These are phyloP conservation scores for Psilopogon haemacephalus DNA, from an alignment of 2,113 vertebrate species.

Conservation along the genomic window DNA sequence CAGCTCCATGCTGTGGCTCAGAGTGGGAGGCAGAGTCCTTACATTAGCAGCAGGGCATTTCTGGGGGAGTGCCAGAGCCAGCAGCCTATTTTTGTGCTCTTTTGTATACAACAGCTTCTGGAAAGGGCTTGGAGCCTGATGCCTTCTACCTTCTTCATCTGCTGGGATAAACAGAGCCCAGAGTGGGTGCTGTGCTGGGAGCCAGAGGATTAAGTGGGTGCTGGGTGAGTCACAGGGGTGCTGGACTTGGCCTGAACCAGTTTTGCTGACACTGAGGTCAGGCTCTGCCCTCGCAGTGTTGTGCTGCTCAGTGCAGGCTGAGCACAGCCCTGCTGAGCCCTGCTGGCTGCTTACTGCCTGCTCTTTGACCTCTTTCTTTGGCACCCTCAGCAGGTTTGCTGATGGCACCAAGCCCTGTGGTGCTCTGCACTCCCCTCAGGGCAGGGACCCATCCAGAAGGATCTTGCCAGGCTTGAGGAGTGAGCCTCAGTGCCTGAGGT, in stretches of 20 bases:
- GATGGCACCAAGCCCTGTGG: too few relatives aligned
- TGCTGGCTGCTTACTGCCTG: neutral
- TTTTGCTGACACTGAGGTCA: neutral
- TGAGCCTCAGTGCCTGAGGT: too few relatives aligned
- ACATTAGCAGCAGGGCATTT: neutral
- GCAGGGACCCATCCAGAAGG: too few relatives aligned
- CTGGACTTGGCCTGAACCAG: fast-evolving
- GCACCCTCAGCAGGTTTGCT: too few relatives aligned
- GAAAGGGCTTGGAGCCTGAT: neutral
- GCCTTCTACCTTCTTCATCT: neutral
- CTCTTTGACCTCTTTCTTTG: too few relatives aligned
- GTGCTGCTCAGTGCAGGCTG: neutral
- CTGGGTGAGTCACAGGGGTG: neutral
- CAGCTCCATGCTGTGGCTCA: neutral
- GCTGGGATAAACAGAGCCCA: neutral
- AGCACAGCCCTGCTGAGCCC: neutral
- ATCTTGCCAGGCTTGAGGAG: too few relatives aligned
- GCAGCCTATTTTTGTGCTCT: neutral
- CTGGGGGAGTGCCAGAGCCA: neutral
- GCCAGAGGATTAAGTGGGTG: neutral
- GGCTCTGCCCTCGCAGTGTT: neutral
- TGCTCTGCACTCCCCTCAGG: too few relatives aligned
- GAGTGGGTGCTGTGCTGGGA: neutral
- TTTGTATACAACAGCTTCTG: neutral
- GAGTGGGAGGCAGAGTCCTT: neutral